These are phyloP conservation scores for Ennomos fuscantarius DNA, from an alignment of 2,888 invertebrate species.

Conservation along the genomic window DNA sequence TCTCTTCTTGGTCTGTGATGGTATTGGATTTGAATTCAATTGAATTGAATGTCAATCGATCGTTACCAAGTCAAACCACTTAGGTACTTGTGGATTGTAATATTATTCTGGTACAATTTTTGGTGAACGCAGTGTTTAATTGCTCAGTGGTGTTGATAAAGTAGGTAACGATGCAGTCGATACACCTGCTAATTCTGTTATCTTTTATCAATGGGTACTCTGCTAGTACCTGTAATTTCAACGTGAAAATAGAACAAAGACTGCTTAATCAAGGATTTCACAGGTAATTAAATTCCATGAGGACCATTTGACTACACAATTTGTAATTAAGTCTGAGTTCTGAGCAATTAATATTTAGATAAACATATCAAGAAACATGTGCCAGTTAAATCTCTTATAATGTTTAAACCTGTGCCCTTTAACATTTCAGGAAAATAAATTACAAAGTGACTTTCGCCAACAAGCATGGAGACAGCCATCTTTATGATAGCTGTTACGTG, in stretches of 20 bases:
- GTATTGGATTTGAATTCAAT: no score
- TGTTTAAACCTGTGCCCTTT: background rate
- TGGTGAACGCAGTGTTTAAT: no score
- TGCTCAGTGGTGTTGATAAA: background rate
- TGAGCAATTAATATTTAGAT: no score
- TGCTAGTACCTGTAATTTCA: conserved; percentile 58
- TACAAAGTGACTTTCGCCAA: conserved; percentile 58
- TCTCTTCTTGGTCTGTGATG: no score
- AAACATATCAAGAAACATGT: no score
- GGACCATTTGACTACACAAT: no score
- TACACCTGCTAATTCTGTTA: conserved; percentile 29
- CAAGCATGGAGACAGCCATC: conserved; percentile 40
- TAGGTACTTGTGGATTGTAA: no score
- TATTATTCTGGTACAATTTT: no score
- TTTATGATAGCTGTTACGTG: conserved; percentile 59
- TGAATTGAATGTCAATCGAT: no score
- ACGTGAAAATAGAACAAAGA: conserved; percentile 59
- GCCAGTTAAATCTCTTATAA: background rate
- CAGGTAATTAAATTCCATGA: conserved; percentile 53
- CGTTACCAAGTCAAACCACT: no score
- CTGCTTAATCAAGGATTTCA: conserved; percentile 71
- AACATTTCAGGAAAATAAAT: conserved; percentile 64
- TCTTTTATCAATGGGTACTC: conserved; percentile 38
- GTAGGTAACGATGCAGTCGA: conserved; percentile 14
- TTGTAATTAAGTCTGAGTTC: no score